Evolutionary conservation across 2,888 invertebrate species (phyloP).

Genomic region (Balanococcus diminutus): DNA sequence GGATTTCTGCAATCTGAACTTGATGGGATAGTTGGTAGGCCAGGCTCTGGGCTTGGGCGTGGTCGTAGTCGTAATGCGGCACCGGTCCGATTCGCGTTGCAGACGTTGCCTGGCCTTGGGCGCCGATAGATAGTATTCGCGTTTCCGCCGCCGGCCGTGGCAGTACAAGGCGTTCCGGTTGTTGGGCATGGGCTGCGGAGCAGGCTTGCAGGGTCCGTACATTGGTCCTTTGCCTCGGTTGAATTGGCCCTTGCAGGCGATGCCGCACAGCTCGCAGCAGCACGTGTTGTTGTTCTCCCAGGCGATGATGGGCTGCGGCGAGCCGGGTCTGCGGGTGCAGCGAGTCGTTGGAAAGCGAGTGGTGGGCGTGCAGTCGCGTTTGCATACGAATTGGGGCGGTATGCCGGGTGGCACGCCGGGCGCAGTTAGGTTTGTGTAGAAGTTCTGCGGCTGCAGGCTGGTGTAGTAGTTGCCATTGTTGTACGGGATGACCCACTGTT

Average conservation of each 20-base stretch:
- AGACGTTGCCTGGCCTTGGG: slow-evolving; percentile 16
- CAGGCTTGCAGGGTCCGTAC: not conserved
- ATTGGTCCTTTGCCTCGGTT: not conserved
- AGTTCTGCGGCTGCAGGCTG: not conserved
- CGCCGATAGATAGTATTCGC: slow-evolving; percentile 7
- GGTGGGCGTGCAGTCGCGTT: not conserved
- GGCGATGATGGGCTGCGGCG: not conserved
- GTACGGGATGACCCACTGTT: not conserved
- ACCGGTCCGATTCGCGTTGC: not conserved
- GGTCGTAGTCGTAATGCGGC: not conserved
- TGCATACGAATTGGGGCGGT: not conserved
- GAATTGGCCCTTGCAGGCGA: not conserved
- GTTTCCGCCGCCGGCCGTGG: not conserved
- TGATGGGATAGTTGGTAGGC: slow-evolving; percentile 30
- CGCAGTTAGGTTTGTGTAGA: not conserved
- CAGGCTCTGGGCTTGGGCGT: not conserved
- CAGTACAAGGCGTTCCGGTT: not conserved
- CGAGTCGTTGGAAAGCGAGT: slow-evolving; percentile 1
- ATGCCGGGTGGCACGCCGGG: not conserved
- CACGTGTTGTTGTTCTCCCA: slow-evolving; percentile 22
- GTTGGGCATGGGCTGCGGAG: not conserved
- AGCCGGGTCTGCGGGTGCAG: not conserved
- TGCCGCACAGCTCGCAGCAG: not conserved
- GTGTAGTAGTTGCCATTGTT: not conserved
- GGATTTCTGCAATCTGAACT: not conserved